Conservation (phyloP, 2,113 vertebrate genomes). For the Furnarius figulus region DNA sequence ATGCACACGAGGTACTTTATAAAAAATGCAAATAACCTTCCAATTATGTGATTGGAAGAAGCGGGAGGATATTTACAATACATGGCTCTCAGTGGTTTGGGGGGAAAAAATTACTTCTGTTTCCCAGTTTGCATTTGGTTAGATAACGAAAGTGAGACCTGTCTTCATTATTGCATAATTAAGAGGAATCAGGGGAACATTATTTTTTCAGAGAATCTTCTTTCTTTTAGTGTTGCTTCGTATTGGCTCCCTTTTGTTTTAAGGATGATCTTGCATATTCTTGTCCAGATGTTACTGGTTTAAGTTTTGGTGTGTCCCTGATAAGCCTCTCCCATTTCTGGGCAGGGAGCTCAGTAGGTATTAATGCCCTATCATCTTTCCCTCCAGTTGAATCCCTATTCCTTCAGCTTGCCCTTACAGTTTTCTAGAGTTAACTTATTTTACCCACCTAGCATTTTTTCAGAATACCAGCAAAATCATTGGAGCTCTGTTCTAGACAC, state of each 20-base stretch:
- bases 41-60: neutral
- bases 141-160: neutral
- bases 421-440: neutral
- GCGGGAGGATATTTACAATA: neutral
- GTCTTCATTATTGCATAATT: neutral
- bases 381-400: neutral
- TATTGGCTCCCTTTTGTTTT: neutral
- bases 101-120: neutral
- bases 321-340: neutral
- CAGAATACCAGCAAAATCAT: neutral
- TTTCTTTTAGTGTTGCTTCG: neutral
- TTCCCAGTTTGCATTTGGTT: neutral
- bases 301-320: neutral
- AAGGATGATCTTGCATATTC: neutral
- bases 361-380: neutral
- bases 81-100: neutral
- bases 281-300: neutral
- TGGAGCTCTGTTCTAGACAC: neutral
- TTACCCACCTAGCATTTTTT: neutral
- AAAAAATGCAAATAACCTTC: constrained; percentile 13
- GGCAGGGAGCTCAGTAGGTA: neutral
- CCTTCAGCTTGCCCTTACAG: neutral
- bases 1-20: constrained; percentile 6
- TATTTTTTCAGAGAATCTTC: neutral
- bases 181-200: neutral